phyloP scores from a whole-genome alignment of 1,140 invertebrate species.

The Drosophila saltans region DNA sequence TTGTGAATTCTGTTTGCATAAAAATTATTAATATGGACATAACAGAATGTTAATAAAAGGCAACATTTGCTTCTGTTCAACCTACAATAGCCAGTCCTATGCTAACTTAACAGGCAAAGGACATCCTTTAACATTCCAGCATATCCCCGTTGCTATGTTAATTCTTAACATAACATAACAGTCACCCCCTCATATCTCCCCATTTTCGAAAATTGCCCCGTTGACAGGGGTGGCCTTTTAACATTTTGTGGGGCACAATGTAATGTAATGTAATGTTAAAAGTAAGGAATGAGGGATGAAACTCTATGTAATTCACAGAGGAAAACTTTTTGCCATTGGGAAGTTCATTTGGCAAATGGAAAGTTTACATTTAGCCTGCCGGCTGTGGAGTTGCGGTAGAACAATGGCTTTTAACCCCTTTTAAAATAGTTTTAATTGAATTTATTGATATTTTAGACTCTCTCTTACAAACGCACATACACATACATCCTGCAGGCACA shows the following conservation, averaged over 20 bases:
- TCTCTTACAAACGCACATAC: background rate
- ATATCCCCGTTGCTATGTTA: constrained; percentile 22
- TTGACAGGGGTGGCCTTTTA: constrained; percentile 26
- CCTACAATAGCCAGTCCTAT: background rate
- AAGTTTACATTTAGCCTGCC: constrained; percentile 38
- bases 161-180: constrained; percentile 26
- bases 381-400: constrained; percentile 29
- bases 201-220: constrained; percentile 66
- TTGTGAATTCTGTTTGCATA: background rate
- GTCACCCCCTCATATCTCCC: constrained; percentile 41
- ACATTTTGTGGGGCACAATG: constrained; percentile 39
- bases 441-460: constrained; percentile 58
- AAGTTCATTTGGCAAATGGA: constrained; percentile 46
- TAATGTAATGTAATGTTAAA: constrained; percentile 1
- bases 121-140: background rate
- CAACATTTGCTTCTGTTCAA: background rate
- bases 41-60: background rate
- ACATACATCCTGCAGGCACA: constrained; percentile 1
- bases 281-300: background rate
- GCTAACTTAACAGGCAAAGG: background rate
- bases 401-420: constrained; percentile 54
- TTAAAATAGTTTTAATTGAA: constrained; percentile 65
- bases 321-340: constrained; percentile 22
- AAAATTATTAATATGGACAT: background rate
- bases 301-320: background rate